Conservation (phyloP, 2,113 vertebrate genomes). For the Solea senegalensis region DNA sequence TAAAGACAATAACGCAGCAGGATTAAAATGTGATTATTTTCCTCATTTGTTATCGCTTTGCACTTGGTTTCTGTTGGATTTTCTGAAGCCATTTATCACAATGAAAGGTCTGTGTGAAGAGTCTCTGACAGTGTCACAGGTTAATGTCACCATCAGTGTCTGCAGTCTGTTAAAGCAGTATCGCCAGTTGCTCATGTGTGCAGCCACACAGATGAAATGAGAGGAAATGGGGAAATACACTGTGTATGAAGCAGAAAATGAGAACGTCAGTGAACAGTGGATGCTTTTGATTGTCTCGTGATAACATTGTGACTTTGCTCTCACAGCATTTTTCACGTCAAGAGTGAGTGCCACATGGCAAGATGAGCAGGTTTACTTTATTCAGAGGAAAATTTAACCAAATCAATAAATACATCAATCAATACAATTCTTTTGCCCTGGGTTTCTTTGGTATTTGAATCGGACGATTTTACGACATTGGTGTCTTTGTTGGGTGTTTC, state of each 20-base stretch:
- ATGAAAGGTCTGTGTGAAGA: neutral
- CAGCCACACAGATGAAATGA: neutral
- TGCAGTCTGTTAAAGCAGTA: neutral
- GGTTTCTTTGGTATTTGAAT: neutral
- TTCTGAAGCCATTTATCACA: neutral
- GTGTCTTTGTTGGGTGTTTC: neutral
- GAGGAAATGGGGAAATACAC: neutral
- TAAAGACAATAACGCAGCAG: constrained; percentile 29
- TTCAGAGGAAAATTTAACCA: no score
- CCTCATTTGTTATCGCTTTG: constrained; percentile 16
- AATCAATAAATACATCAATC: no score
- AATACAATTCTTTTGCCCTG: neutral
- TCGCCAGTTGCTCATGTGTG: neutral
- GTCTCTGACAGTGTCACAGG: constrained; percentile 1
- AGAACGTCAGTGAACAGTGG: neutral
- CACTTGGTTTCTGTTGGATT: no score
- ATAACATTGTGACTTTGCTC: no score
- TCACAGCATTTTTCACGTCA: no score
- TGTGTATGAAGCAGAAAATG: constrained; percentile 17
- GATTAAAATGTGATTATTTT: constrained; percentile 11
- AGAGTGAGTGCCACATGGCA: no score
- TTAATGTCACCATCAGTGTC: neutral
- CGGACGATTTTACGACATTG: no score
- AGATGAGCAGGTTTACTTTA: no score
- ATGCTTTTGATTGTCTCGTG: neutral